Evolutionary conservation across 30 jellyfish, hydroid and myxozoan genomes (phyloP), one percentile per base, ranked within the genome.

Genomic region (Hydractinia echinata): DNA sequence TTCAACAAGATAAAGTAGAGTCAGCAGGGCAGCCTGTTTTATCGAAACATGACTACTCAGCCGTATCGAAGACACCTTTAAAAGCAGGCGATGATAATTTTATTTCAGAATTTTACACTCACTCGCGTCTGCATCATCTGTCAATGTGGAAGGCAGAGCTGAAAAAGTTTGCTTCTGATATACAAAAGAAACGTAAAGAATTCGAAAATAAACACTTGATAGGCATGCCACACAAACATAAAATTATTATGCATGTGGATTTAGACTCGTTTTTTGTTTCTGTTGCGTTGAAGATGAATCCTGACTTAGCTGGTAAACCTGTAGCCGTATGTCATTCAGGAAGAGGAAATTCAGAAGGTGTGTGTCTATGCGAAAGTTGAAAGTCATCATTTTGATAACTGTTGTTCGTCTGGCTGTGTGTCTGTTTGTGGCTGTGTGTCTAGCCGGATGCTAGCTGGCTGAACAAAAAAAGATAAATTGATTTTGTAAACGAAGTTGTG

Each of bases 261-360:
- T n/a, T 94, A 79, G 99, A 94, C 66, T 94, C 97, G 16, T 94
- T 94, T 73, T 94, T 94, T 71, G 99, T 89, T 30, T 94, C 97
- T 61, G 99, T 89, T 61, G 84, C 99, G n/a, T 73, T 88, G 86
- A 89, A 79, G 72, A 86, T 82, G 76, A 67, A 81, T 68, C 97
- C 96, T 11, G 95, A 86, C 30, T 81, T 94, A 62, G 68, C 53
- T 61, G 97, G 97, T 8, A 84, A 84, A 62, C 97, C 99, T 11
- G 85, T 94, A 30, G 99, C 99, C 10, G 99, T 94, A 19, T 88
- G 97, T 55, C 99, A 94, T 82, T 94, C 97, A 8, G 86, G 81
- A 72, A 72, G 81, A 18, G 60, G 60, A 15, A 53, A 77, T 4
- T 8, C 10, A 0, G 10, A 44, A 72, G 81, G 81, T 72, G 4